Evolutionary conservation across 2,888 invertebrate genomes (phyloP).

Genomic region (Caenorhabditis macrosperma): DNA sequence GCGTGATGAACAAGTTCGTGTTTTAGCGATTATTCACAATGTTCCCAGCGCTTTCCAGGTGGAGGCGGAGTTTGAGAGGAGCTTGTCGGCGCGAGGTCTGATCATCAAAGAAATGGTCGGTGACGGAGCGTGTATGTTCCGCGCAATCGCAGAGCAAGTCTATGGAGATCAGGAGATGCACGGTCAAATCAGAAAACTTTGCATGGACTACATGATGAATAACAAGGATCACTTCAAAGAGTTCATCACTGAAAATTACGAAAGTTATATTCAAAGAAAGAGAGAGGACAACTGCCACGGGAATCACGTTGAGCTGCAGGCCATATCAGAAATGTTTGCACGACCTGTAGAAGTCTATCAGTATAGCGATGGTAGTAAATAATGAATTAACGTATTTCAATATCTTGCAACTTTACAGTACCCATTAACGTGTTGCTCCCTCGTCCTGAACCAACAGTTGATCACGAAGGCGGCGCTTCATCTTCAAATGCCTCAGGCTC

Average conservation of each 20-base stretch:
- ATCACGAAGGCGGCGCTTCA: not conserved
- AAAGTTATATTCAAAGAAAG: slow-evolving; percentile 88
- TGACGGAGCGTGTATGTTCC: slow-evolving; percentile 91
- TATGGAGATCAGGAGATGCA: slow-evolving; percentile 94
- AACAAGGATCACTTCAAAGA: slow-evolving; percentile 91
- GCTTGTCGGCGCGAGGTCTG: slow-evolving; percentile 86
- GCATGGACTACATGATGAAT: slow-evolving; percentile 88
- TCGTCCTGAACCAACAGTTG: slow-evolving; percentile 14
- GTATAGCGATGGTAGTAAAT: slow-evolving; percentile 85
- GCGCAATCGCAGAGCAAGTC: slow-evolving; percentile 91
- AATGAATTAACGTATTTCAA: no score
- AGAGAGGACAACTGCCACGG: slow-evolving; percentile 89
- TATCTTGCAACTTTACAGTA: no score
- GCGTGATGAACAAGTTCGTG: slow-evolving; percentile 16
- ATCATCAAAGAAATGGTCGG: slow-evolving; percentile 89
- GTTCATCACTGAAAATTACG: slow-evolving; percentile 92
- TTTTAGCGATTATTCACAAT: no score
- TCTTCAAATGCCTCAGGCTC: not conserved
- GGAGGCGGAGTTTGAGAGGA: slow-evolving; percentile 86
- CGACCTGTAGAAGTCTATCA: slow-evolving; percentile 90
- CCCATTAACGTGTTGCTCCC: slow-evolving; percentile 92
- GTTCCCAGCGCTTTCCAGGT: no score
- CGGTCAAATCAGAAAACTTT: slow-evolving; percentile 87
- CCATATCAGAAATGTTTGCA: slow-evolving; percentile 91
- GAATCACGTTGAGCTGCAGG: slow-evolving; percentile 93